Conservation (phyloP, 2,113 vertebrate species). For the Plecturocebus donacophilus region DNA sequence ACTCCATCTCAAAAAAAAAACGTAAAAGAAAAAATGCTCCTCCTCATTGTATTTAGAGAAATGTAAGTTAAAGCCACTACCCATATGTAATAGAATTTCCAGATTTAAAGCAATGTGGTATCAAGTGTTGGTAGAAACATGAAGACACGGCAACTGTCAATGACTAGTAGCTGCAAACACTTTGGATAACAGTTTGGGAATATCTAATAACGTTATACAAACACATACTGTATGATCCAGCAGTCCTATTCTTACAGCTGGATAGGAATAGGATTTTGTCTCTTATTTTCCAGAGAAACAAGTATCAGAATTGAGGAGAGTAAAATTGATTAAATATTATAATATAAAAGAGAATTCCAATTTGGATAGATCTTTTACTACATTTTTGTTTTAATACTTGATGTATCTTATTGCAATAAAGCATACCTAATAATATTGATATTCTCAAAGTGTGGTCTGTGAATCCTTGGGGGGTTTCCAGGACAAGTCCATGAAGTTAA, state of each 20-base stretch:
- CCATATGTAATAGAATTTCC: not conserved
- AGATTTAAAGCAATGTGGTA: not conserved
- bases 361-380: not conserved
- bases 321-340: not conserved
- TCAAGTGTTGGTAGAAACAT: not conserved
- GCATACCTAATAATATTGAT: too few species aligned
- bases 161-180: not conserved
- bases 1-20: too few species aligned
- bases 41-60: not conserved
- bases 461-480: not conserved
- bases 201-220: not conserved
- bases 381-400: too few species aligned
- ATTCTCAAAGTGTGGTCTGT: not conserved
- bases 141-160: not conserved
- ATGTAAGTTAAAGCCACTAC: not conserved
- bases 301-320: not conserved
- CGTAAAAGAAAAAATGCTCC: not conserved
- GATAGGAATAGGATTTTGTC: not conserved
- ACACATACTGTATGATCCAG: not conserved
- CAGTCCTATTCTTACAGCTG: not conserved
- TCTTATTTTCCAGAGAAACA: not conserved
- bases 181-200: conserved; percentile 13
- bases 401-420: too few species aligned
- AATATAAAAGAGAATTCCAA: not conserved
- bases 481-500: not conserved